Base-by-base conservation (phyloP, 2,797 vertebrate species). In the Microtus obscurus region DNA sequence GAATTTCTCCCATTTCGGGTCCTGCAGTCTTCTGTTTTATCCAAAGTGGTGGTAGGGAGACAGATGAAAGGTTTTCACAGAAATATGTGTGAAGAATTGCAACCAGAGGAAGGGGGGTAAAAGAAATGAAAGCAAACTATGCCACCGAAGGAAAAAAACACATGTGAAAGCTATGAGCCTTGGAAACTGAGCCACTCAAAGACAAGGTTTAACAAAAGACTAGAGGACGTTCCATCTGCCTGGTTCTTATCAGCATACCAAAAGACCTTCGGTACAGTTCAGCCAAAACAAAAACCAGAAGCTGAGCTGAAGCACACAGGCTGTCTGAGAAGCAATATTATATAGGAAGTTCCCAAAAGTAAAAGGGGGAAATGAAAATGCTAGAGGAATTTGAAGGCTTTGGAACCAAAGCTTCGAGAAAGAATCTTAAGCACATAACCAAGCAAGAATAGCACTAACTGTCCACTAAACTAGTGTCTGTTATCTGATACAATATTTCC, bases 31-130 rank as follows among this genome's bases (percentile, higher is more conserved):
- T 94, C 65, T 77, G 2, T 77, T 37, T 86, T 48, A 67, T 27
- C 53, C 13, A 48, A 87, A 45, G 12, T 8, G 2, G 48, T 63
- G 7, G 16, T 21, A 43, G 4, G 90, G 45, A 29, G 87, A 69
- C 48, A 93, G n/a, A 29, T 6, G 5, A 90, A 16, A 90, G n/a
- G 7, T 4, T 51, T 80, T 81, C 45, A 79, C 37, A 40, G 3
- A 94, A 89, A 90, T 27, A 86, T 14, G 90, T 71, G 79, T 79
- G 65, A 82, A 95, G 78, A 17, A 31, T 5, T 71, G 12, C 21
- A 56, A 34, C 14, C 31, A 27, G 19, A 21, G 6, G 45, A 69
- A 37, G 8, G n/a, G 82, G 82, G 17, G 3, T 6, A 56, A n/a
- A 29, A 12, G 4, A 83, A 90, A 86, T 27, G 21, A 94, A 90